Evolutionary conservation across 2,888 invertebrate species (phyloP).

Genomic region (Caradrina kadenii): DNA sequence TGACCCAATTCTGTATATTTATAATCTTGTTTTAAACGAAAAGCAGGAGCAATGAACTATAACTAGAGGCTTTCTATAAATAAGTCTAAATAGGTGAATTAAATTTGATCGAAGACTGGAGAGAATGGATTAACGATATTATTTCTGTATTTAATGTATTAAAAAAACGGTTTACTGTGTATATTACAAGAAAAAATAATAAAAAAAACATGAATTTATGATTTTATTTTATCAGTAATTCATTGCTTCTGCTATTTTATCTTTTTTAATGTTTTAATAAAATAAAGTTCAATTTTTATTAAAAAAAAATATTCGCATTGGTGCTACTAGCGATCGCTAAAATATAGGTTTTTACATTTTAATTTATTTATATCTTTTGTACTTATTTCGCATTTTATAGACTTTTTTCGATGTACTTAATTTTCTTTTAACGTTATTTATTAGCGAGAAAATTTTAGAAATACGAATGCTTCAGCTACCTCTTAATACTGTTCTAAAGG

Average conservation of each 20-base stretch:
- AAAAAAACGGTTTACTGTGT: background rate
- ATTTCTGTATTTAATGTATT: constrained; percentile 8
- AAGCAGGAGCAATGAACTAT: constrained; percentile 60
- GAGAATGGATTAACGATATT: constrained; percentile 11
- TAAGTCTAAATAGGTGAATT: constrained; percentile 24
- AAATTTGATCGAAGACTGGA: constrained; percentile 18
- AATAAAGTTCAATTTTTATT: constrained; percentile 64
- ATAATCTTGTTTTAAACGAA: constrained; percentile 46
- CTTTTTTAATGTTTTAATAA: constrained; percentile 48
- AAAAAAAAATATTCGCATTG: constrained; percentile 78
- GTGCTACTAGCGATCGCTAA: constrained; percentile 84
- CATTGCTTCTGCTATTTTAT: constrained; percentile 33
- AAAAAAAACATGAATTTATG: background rate
- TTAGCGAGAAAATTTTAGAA: constrained; percentile 73
- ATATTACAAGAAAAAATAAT: background rate
- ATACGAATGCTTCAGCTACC: constrained; percentile 84
- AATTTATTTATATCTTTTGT: constrained; percentile 64
- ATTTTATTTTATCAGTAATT: background rate
- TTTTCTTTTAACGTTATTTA: constrained; percentile 70
- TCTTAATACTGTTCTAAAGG: constrained; percentile 84
- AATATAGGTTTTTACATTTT: constrained; percentile 69
- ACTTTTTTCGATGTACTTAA: constrained; percentile 80
- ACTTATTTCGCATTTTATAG: constrained; percentile 65
- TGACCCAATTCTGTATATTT: constrained; percentile 63
- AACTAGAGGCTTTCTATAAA: constrained; percentile 23